These are phyloP conservation scores for Lampropteryx suffumata DNA, from an alignment of 2,888 invertebrate genomes.

Conservation along the genomic window DNA sequence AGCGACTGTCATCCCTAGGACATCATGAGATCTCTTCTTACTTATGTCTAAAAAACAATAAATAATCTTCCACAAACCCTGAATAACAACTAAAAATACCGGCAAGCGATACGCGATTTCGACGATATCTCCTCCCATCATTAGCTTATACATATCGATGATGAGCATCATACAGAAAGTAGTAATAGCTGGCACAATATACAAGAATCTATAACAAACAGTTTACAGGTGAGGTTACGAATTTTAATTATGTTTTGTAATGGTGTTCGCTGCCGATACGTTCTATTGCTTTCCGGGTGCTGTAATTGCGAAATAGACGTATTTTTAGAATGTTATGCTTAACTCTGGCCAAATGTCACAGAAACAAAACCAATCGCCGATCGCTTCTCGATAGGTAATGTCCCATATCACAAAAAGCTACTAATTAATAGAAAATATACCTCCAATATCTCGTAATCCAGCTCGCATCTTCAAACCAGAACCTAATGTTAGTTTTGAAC, in stretches of 20 bases:
- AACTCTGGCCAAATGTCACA: no score
- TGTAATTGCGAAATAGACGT: no score
- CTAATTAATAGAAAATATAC: slow-evolving; percentile 5
- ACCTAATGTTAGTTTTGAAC: slow-evolving; percentile 37
- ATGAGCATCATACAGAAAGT: slow-evolving; percentile 23
- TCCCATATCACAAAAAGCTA: no score
- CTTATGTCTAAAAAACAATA: no score
- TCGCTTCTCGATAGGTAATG: no score
- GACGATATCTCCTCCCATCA: slow-evolving; percentile 26
- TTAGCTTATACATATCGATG: slow-evolving; percentile 24
- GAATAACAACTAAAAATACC: slow-evolving; percentile 29
- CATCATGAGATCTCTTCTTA: no score
- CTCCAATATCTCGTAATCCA: slow-evolving; percentile 37
- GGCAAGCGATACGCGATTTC: slow-evolving; percentile 37
- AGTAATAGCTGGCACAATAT: slow-evolving; percentile 27
- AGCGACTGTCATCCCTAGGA: no score
- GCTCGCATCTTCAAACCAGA: slow-evolving; percentile 27
- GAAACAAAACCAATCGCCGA: no score
- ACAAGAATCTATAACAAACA: slow-evolving; percentile 15
- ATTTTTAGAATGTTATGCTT: no score
- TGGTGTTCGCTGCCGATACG: no score
- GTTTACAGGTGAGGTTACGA: background rate
- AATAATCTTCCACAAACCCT: slow-evolving; percentile 32
- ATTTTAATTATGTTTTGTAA: no score
- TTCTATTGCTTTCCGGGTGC: no score